These are phyloP conservation scores for Harpalus rufipes DNA, from an alignment of 2,888 invertebrate species.

Conservation along the genomic window DNA sequence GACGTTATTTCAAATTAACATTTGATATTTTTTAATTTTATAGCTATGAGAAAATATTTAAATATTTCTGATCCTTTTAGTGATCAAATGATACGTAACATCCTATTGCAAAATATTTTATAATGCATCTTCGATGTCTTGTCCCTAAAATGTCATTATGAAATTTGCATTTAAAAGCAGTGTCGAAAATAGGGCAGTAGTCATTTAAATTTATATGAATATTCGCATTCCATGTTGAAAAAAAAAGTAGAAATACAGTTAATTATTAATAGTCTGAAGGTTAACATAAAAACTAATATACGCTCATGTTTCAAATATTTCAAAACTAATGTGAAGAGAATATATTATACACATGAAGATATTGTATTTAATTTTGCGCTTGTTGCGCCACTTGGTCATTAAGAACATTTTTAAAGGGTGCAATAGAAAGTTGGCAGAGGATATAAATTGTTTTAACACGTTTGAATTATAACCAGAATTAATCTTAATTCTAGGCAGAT, in stretches of 20 bases:
- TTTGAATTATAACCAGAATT: constrained; percentile 6
- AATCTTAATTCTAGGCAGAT: not conserved
- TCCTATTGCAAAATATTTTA: not conserved
- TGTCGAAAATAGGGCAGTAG: constrained; percentile 28
- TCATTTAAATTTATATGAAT: not conserved
- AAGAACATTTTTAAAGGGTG: constrained; percentile 50
- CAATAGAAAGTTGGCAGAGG: constrained; percentile 31
- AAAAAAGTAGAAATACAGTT: constrained; percentile 50
- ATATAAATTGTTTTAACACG: not conserved
- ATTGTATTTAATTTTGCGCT: constrained; percentile 31
- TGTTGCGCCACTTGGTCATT: constrained; percentile 49
- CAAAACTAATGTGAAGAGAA: constrained; percentile 40
- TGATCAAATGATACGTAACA: not conserved
- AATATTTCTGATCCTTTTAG: not conserved
- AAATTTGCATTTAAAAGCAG: constrained; percentile 12
- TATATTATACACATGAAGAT: constrained; percentile 26
- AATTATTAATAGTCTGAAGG: constrained; percentile 46
- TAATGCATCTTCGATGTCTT: not conserved
- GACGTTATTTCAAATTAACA: no score
- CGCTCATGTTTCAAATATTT: constrained; percentile 34
- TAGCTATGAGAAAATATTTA: not conserved
- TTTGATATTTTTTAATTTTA: no score
- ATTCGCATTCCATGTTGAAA: constrained; percentile 16
- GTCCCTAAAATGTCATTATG: not conserved
- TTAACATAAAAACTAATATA: constrained; percentile 20